Evolutionary conservation across 2,113 vertebrate species (phyloP).

Genomic region (Neomonachus schauinslandi): DNA sequence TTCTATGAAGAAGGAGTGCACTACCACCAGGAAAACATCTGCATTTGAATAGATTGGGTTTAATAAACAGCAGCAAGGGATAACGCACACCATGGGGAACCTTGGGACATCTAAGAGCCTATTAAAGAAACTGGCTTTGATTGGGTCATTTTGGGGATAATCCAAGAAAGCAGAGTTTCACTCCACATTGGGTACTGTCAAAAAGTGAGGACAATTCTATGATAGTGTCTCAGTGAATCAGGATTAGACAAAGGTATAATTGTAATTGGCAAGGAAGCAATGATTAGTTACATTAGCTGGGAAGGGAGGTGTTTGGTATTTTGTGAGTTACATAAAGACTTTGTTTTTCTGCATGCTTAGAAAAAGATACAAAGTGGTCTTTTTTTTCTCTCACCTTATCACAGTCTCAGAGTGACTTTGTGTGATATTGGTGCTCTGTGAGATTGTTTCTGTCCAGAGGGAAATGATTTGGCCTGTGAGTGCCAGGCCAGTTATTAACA

Average conservation of each 20-base stretch:
- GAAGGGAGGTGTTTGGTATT: background rate
- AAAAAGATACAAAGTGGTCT: background rate
- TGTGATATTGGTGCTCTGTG: background rate
- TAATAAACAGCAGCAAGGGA: background rate
- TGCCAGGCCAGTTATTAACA: background rate
- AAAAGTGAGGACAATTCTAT: background rate
- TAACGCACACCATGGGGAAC: background rate
- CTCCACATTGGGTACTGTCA: background rate
- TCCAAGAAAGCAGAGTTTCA: background rate
- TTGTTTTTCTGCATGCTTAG: background rate
- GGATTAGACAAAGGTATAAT: background rate
- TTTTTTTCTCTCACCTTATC: background rate
- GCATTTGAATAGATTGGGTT: background rate
- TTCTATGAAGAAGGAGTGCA: background rate
- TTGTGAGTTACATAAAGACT: background rate
- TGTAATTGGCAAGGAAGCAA: background rate
- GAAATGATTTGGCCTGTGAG: background rate
- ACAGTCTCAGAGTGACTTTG: background rate
- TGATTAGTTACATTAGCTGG: background rate
- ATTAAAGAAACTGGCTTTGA: background rate
- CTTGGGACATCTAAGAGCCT: background rate
- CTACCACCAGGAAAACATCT: background rate
- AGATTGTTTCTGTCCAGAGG: background rate
- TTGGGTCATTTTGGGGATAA: background rate
- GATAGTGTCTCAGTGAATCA: background rate